phyloP scores from a whole-genome alignment of 2,888 invertebrate genomes.

The Rutpela maculata region DNA sequence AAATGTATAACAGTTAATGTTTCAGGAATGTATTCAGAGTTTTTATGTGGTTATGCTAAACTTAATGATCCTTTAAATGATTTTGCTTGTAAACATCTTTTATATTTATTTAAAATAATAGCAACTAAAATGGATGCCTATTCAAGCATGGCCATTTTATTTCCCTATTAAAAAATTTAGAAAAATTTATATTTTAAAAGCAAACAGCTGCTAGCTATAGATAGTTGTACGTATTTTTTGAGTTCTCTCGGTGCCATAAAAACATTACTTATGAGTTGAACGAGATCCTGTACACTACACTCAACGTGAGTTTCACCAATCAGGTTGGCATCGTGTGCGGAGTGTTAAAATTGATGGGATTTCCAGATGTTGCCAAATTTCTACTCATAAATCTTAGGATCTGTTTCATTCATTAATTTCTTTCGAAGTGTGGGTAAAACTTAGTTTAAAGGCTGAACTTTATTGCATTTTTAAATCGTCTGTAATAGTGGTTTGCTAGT shows the following conservation, averaged over 20 bases:
- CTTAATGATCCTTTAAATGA: conserved; percentile 29
- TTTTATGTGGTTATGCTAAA: conserved; percentile 20
- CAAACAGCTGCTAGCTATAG: not conserved
- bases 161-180: not conserved
- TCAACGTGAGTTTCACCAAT: too few relatives aligned
- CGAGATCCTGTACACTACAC: too few relatives aligned
- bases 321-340: too few relatives aligned
- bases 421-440: too few relatives aligned
- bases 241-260: not conserved
- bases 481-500: too few relatives aligned
- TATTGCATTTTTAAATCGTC: too few relatives aligned
- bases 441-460: too few relatives aligned
- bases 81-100: conserved; percentile 15
- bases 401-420: too few relatives aligned
- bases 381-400: too few relatives aligned
- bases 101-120: conserved; percentile 26
- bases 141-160: not conserved
- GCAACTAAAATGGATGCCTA: not conserved
- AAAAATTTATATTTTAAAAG: not conserved
- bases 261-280: not conserved
- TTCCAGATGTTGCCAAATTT: too few relatives aligned
- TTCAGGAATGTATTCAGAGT: conserved; percentile 6
- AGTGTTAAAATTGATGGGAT: too few relatives aligned
- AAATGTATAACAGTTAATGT: conserved; percentile 25
- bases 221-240: not conserved